Evolutionary conservation across 2,888 invertebrate species (phyloP).

Genomic region (Tachina fera): DNA sequence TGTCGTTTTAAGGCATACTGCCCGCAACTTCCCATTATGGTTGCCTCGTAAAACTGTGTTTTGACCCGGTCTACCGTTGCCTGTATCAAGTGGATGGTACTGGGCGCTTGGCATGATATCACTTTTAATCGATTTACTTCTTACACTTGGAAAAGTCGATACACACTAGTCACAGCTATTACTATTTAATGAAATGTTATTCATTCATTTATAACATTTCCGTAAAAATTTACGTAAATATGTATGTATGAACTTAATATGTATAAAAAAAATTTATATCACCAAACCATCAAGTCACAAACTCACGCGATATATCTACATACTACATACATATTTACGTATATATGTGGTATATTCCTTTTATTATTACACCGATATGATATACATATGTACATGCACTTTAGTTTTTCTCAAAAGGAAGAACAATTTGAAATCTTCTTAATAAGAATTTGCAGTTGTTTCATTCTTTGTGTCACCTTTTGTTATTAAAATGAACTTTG

Average conservation of each 20-base stretch:
- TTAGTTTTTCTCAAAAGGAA: not conserved
- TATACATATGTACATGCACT: too few relatives aligned
- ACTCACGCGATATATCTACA: too few relatives aligned
- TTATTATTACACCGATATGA: too few relatives aligned
- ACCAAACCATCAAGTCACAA: too few relatives aligned
- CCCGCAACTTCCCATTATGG: slow-evolving; percentile 65
- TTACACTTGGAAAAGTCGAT: not conserved
- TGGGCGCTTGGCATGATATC: slow-evolving; percentile 73
- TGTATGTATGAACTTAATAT: too few relatives aligned
- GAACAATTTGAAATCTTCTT: not conserved
- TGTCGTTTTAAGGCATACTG: slow-evolving; percentile 66
- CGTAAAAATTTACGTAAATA: not conserved
- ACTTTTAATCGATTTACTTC: slow-evolving; percentile 26
- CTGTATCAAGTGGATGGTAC: slow-evolving; percentile 72
- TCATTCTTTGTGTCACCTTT: not conserved
- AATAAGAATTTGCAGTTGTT: not conserved
- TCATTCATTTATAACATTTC: slow-evolving; percentile 20
- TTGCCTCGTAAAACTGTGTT: not conserved
- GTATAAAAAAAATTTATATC: too few relatives aligned
- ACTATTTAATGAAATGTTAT: slow-evolving; percentile 6
- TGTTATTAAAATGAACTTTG: not conserved
- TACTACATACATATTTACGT: too few relatives aligned
- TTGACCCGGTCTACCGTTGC: slow-evolving; percentile 41
- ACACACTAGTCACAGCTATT: not conserved
- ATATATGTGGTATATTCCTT: too few relatives aligned